These are phyloP conservation scores for Hydra vulgaris DNA, from an alignment of 30 jellyfish, hydroid and myxozoan species.

Conservation along the genomic window DNA sequence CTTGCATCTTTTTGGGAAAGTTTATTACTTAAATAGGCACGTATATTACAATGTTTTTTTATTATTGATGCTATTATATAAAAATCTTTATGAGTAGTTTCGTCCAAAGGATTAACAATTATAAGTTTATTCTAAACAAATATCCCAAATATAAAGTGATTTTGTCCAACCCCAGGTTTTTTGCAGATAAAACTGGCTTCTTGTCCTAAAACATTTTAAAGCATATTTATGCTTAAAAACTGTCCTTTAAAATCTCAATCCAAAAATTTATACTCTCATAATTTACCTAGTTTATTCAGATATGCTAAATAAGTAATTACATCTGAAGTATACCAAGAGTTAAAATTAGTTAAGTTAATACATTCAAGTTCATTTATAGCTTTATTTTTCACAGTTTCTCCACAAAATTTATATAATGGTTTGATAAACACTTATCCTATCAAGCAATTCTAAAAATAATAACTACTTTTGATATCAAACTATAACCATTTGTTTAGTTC, in stretches of 20 bases:
- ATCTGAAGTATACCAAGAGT: neutral
- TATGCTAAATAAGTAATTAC: neutral
- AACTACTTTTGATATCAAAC: too few species aligned
- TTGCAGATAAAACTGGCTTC: neutral
- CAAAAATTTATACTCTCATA: too few species aligned
- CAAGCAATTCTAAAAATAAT: too few species aligned
- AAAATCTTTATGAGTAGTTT: neutral
- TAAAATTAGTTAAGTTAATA: neutral
- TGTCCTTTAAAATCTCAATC: neutral
- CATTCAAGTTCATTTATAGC: neutral
- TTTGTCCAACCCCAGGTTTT: neutral
- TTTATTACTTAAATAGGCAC: neutral
- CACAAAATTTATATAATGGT: too few species aligned
- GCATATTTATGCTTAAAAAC: neutral
- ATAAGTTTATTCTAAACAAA: neutral
- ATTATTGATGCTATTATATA: neutral
- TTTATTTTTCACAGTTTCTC: neutral
- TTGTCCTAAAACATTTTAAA: neutral
- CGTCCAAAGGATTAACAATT: neutral
- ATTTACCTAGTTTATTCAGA: neutral
- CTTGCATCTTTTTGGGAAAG: neutral
- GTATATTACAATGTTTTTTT: too few species aligned
- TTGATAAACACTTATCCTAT: too few species aligned
- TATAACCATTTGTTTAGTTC: too few species aligned
- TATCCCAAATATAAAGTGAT: neutral